A percentile compares a stretch with the other conserved stretches of the same genome.
phyloP scores from a whole-genome alignment of 2,888 invertebrate genomes.

The Perizoma affinitatum region DNA sequence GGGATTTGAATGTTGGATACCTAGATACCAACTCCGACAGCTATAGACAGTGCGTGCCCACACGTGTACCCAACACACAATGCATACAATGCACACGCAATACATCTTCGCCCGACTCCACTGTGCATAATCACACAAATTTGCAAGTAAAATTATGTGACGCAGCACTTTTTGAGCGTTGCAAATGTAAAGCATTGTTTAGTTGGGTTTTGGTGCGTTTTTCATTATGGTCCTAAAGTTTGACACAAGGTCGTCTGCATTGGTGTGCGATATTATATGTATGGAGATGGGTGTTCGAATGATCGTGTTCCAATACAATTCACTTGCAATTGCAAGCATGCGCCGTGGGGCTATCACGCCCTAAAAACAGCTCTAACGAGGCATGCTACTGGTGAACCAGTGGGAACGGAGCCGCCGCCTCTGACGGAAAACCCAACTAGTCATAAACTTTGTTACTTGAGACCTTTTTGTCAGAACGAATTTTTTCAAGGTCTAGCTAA shows the following conservation, averaged over 20 bases:
- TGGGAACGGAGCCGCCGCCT: constrained; percentile 71
- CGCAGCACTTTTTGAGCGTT: constrained; percentile 72
- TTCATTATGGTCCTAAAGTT: constrained; percentile 55
- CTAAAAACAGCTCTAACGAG: constrained; percentile 77
- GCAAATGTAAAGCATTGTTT: constrained; percentile 73
- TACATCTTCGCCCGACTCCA: constrained; percentile 70
- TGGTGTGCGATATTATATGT: constrained; percentile 42
- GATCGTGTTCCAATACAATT: constrained; percentile 68
- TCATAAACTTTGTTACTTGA: constrained; percentile 50
- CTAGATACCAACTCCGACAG: constrained; percentile 10
- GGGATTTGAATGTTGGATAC: constrained; percentile 41
- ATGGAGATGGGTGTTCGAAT: constrained; percentile 31
- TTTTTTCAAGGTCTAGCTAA: not conserved
- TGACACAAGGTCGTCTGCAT: constrained; percentile 64
- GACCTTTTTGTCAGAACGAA: constrained; percentile 14
- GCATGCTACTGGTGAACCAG: constrained; percentile 54
- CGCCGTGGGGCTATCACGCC: constrained; percentile 79
- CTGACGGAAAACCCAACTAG: constrained; percentile 52
- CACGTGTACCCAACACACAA: constrained; percentile 66
- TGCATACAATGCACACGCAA: constrained; percentile 75
- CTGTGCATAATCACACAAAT: constrained; percentile 76
- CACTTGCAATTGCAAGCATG: constrained; percentile 61
- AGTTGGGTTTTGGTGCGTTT: constrained; percentile 45
- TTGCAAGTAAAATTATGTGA: constrained; percentile 78
- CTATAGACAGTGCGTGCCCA: constrained; percentile 58